Percentiles rank a stretch among this genome's conserved stretches.
Conservation (phyloP, 2,113 vertebrate genomes). For the Pseudonaja textilis region DNA sequence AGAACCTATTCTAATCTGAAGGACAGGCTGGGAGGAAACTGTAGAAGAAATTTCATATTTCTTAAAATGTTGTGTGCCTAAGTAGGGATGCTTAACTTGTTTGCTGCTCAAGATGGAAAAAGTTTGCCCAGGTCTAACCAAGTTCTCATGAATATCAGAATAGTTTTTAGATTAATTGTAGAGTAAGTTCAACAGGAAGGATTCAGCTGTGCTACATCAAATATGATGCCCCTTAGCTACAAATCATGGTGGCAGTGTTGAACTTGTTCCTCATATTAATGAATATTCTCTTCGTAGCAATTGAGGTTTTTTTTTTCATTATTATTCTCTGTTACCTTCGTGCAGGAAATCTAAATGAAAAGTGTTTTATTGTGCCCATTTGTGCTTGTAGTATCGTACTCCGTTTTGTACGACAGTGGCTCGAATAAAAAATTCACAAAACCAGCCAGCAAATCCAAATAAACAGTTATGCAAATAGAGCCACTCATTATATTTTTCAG, state of each 20-base stretch:
- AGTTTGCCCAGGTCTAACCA: not conserved
- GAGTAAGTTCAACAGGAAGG: constrained; percentile 1
- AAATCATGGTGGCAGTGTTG: not conserved
- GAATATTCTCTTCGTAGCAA: not conserved
- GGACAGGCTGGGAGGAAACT: not conserved
- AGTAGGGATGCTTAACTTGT: not conserved
- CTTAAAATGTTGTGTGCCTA: not conserved
- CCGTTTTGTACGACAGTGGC: not conserved
- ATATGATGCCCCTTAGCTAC: not conserved
- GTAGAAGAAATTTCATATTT: not conserved
- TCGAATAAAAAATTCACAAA: not conserved
- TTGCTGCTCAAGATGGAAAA: constrained; percentile 30
- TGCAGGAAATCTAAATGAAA: not conserved
- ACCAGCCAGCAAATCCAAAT: not conserved
- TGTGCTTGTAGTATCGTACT: not conserved
- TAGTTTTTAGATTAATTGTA: not conserved
- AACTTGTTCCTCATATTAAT: not conserved
- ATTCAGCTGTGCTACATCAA: constrained; percentile 2
- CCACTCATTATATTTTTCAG: not conserved
- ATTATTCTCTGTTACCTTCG: not conserved
- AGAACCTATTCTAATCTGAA: not conserved
- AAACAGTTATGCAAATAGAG: not conserved
- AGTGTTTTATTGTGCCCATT: not conserved
- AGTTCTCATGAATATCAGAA: not conserved
- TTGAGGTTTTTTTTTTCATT: not conserved